phyloP scores from a whole-genome alignment of 2,888 invertebrate species.

The Lasiommata megera region DNA sequence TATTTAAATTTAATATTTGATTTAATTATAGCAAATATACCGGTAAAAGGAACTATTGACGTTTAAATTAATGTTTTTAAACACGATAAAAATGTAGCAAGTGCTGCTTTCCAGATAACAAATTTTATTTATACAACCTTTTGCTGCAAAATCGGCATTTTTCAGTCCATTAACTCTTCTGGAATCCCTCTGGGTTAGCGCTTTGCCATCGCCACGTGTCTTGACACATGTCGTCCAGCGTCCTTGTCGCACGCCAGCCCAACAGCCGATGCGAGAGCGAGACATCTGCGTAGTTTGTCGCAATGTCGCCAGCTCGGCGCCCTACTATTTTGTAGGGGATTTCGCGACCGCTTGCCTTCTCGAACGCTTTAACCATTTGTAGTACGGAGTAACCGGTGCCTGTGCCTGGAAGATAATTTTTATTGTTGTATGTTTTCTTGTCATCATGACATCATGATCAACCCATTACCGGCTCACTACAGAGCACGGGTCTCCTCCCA shows the following conservation, averaged over 20 bases:
- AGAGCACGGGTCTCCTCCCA: no score
- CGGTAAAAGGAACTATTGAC: no score
- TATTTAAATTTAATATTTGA: no score
- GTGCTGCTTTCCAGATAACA: neutral
- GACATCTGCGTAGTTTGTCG: slow-evolving; percentile 92
- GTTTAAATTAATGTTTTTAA: no score
- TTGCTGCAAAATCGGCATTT: neutral
- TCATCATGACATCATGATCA: no score
- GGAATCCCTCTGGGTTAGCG: slow-evolving; percentile 88
- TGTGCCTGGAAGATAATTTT: slow-evolving; percentile 83
- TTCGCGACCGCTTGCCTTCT: slow-evolving; percentile 85
- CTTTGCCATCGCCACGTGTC: slow-evolving; percentile 96
- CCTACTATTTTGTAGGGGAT: slow-evolving; percentile 87
- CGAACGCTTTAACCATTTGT: slow-evolving; percentile 91
- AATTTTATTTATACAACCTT: neutral
- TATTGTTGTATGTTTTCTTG: no score
- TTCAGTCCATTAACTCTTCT: neutral
- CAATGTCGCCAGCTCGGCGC: slow-evolving; percentile 92
- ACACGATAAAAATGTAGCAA: neutral
- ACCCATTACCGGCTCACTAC: no score
- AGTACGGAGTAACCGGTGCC: slow-evolving; percentile 93
- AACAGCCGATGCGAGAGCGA: slow-evolving; percentile 87
- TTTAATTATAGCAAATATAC: no score
- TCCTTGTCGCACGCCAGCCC: slow-evolving; percentile 90
- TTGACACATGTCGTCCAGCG: slow-evolving; percentile 90